Evolutionary conservation across 2,888 invertebrate species (phyloP).

Genomic region (Platynereis dumerilii): DNA sequence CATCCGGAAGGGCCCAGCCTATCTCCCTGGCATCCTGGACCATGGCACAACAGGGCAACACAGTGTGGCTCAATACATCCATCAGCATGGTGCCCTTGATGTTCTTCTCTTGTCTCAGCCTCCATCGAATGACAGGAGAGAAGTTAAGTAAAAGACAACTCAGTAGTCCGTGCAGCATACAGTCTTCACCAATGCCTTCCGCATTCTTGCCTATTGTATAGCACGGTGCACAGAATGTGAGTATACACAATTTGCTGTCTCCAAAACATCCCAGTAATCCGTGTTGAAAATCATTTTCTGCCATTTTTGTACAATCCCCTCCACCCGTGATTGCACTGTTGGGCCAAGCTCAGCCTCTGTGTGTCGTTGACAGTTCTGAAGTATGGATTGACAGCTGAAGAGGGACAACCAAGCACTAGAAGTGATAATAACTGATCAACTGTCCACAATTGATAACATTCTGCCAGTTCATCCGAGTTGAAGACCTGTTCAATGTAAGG

Average conservation of each 20-base stretch:
- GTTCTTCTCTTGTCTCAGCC: conserved; percentile 28
- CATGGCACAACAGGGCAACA: conserved; percentile 26
- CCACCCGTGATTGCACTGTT: neutral
- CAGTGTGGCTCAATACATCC: conserved; percentile 15
- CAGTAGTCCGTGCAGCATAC: conserved; percentile 28
- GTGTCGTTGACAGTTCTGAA: too few relatives aligned
- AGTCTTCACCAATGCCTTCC: conserved; percentile 29
- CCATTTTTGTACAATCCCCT: conserved; percentile 1
- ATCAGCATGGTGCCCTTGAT: conserved; percentile 29
- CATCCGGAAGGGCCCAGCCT: conserved; percentile 23
- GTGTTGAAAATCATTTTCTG: conserved; percentile 14
- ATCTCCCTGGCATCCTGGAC: conserved; percentile 29
- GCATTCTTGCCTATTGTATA: conserved; percentile 31
- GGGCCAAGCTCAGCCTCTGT: too few relatives aligned
- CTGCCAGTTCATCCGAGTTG: too few relatives aligned
- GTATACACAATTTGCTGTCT: conserved; percentile 20
- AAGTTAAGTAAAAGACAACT: conserved; percentile 13
- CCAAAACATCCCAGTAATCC: conserved; percentile 27
- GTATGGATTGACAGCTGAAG: too few relatives aligned
- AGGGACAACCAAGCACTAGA: too few relatives aligned
- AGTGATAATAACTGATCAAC: too few relatives aligned
- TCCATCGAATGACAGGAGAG: conserved; percentile 27
- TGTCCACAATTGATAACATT: too few relatives aligned
- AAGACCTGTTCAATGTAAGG: too few relatives aligned
- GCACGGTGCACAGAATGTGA: conserved; percentile 25